Conservation (phyloP, 1,140 invertebrate genomes). For the Micrasema minimum region DNA sequence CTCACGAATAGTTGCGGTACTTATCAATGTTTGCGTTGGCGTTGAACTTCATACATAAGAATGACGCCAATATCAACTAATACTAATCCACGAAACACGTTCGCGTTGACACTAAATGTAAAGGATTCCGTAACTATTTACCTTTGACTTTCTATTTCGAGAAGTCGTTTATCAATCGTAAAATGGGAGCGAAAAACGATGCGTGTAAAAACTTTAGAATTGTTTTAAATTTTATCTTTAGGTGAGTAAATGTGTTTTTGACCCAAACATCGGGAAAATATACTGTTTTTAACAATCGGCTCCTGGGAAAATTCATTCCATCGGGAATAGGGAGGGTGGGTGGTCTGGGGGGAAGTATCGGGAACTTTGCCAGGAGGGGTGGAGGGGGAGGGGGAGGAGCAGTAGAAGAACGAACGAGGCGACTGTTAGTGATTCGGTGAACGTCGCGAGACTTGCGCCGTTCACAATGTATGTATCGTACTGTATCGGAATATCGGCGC, state of each 20-base stretch:
- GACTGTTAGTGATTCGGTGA: conserved; percentile 54
- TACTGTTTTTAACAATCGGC: conserved; percentile 13
- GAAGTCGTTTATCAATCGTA: too few relatives aligned
- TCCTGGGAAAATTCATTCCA: conserved; percentile 3
- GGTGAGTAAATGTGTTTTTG: too few relatives aligned
- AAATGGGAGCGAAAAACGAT: too few relatives aligned
- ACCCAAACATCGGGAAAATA: too few relatives aligned
- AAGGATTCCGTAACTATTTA: too few relatives aligned
- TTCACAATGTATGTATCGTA: conserved; percentile 57
- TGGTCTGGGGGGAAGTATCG: conserved; percentile 1
- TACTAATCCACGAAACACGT: too few relatives aligned
- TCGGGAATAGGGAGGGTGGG: too few relatives aligned
- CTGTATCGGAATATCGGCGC: conserved; percentile 46
- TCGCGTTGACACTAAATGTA: too few relatives aligned
- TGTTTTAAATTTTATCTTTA: too few relatives aligned
- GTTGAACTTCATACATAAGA: conserved; percentile 11
- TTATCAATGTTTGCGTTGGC: conserved; percentile 9
- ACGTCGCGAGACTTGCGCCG: conserved; percentile 56
- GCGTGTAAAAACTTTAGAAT: too few relatives aligned
- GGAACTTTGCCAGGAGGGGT: conserved; percentile 29
- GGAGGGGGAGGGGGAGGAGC: conserved; percentile 27
- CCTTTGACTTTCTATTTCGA: too few relatives aligned
- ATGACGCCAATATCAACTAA: conserved; percentile 29
- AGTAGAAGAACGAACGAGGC: conserved; percentile 39
- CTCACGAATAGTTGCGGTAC: conserved; percentile 17